Percentiles rank a stretch among this genome's conserved stretches.
Evolutionary conservation across 2,113 vertebrate genomes (phyloP).

Genomic region (Calidris pugnax): DNA sequence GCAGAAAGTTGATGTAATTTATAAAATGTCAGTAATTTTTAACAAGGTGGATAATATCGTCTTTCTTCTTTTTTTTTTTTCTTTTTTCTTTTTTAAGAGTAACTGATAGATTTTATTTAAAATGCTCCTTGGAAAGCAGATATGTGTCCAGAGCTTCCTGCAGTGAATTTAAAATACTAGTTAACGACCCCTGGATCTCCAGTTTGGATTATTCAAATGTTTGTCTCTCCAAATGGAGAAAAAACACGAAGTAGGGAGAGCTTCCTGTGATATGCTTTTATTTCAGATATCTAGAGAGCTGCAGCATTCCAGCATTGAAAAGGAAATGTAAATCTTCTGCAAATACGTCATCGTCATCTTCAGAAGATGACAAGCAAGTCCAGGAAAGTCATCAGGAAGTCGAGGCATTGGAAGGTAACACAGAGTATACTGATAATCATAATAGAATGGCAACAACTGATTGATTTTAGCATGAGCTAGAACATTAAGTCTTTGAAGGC

Average conservation of each 20-base stretch:
- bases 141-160: not conserved
- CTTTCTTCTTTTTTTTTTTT: not conserved
- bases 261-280: not conserved
- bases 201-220: conserved; percentile 8
- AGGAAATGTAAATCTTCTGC: conserved; percentile 82
- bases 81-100: not conserved
- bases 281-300: conserved; percentile 87
- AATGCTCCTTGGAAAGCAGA: not conserved
- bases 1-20: not conserved
- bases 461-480: not conserved
- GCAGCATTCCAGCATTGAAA: conserved; percentile 81
- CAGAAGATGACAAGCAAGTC: conserved; percentile 81
- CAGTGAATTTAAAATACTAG: not conserved
- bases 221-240: conserved; percentile 6
- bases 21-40: not conserved
- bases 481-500: not conserved
- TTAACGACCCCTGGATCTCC: not conserved
- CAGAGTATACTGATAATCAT: not conserved
- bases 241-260: not conserved
- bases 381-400: conserved; percentile 32
- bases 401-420: conserved; percentile 71
- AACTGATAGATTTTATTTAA: not conserved
- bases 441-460: not conserved
- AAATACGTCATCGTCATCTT: conserved; percentile 77
- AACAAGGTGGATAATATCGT: not conserved